These are phyloP conservation scores for Drosophila mimetica DNA, from an alignment of 2,888 invertebrate genomes.

Conservation along the genomic window DNA sequence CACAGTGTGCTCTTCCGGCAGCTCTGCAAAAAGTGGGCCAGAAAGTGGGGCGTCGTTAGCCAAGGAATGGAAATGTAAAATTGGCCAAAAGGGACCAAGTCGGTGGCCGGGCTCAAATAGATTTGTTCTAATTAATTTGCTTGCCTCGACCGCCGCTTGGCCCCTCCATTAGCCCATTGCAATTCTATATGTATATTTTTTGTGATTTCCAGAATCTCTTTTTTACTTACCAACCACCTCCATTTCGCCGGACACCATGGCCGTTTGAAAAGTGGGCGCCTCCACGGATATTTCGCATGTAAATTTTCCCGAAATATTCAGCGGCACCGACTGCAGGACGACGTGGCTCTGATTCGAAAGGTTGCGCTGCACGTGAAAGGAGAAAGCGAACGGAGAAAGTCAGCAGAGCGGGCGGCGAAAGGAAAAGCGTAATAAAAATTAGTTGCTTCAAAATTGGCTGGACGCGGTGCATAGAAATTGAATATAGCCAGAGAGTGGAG, in stretches of 20 bases:
- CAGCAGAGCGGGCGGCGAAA: conserved; percentile 21
- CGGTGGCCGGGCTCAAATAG: conserved; percentile 23
- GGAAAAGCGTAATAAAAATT: conserved; percentile 62
- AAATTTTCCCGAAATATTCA: conserved; percentile 84
- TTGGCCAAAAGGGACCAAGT: conserved; percentile 52
- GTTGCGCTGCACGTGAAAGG: conserved; percentile 72
- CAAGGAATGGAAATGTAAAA: conserved; percentile 67
- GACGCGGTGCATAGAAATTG: conserved; percentile 72
- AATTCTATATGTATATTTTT: conserved; percentile 10
- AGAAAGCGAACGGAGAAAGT: conserved; percentile 24
- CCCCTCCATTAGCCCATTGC: conserved; percentile 19
- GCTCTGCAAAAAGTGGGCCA: conserved; percentile 79
- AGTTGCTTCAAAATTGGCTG: conserved; percentile 63
- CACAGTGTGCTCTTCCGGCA: conserved; percentile 85
- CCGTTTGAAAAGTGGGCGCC: conserved; percentile 84
- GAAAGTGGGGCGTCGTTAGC: conserved; percentile 17
- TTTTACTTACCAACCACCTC: conserved; percentile 84
- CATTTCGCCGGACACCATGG: conserved; percentile 84
- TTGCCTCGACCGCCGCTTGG: conserved; percentile 51
- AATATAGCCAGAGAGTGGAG: conserved; percentile 54
- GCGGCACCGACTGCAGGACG: conserved; percentile 83
- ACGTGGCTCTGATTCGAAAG: conserved; percentile 85
- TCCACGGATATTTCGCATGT: conserved; percentile 85
- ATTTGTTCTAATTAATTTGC: conserved; percentile 83
- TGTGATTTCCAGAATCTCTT: conserved; percentile 16